Percentiles rank a stretch among this genome's conserved stretches.
phyloP scores from a whole-genome alignment of 2,888 invertebrate genomes.

The Homarus gammarus region DNA sequence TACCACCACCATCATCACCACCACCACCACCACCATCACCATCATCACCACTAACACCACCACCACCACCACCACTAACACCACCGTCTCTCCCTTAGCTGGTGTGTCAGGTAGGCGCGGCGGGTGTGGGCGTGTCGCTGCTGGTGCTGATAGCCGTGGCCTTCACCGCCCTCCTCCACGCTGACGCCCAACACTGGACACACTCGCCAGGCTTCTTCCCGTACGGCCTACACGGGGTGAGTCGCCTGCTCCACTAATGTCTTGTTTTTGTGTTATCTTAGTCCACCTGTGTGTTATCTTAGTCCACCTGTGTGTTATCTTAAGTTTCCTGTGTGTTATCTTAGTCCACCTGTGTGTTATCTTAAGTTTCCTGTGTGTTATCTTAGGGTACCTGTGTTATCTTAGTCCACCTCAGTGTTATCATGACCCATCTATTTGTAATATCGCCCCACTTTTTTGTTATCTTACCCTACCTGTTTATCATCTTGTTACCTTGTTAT shows the following conservation, averaged over 20 bases:
- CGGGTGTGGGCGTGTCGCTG: constrained; percentile 57
- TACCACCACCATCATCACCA: background rate
- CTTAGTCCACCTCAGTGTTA: background rate
- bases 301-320: background rate
- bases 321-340: background rate
- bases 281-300: background rate
- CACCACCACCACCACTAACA: background rate
- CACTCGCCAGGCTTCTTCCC: constrained; percentile 35
- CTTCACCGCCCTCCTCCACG: constrained; percentile 45
- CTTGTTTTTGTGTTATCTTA: too few relatives aligned
- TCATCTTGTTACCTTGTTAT: too few relatives aligned
- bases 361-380: background rate
- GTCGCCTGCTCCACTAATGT: too few relatives aligned
- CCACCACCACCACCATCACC: background rate
- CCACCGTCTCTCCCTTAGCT: constrained; percentile 11
- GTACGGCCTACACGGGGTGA: constrained; percentile 61
- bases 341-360: background rate
- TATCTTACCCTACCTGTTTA: too few relatives aligned
- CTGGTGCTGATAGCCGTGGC: constrained; percentile 44
- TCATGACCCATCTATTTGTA: too few relatives aligned
- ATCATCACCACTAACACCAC: too few relatives aligned
- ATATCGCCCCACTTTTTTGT: too few relatives aligned
- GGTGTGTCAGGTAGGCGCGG: constrained; percentile 55
- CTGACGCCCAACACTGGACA: constrained; percentile 52
- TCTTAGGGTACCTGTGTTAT: background rate